Conservation (phyloP, 2,113 vertebrate species). For the Cyanoramphus novaezelandiae region DNA sequence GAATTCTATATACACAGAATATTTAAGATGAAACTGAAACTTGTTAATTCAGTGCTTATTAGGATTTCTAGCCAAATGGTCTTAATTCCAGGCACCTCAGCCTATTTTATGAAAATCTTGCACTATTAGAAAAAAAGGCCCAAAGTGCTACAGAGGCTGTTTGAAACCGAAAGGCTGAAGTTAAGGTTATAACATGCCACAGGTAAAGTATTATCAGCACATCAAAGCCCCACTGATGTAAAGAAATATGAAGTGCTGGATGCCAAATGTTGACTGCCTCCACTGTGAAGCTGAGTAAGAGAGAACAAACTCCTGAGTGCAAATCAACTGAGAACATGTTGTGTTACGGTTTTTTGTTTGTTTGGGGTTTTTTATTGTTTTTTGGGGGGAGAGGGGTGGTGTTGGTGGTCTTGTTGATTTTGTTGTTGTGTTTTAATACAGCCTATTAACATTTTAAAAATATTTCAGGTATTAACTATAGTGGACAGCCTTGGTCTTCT, state of each 20-base stretch:
- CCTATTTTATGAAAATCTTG: neutral
- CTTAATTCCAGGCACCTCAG: neutral
- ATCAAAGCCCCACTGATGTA: constrained; percentile 39
- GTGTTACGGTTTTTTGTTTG: too few relatives aligned
- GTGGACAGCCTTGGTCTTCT: neutral
- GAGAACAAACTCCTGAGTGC: neutral
- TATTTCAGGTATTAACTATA: neutral
- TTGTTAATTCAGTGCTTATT: neutral
- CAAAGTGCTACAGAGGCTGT: neutral
- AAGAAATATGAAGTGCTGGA: constrained; percentile 3
- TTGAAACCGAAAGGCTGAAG: constrained; percentile 14
- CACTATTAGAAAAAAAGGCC: neutral
- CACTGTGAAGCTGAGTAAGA: neutral
- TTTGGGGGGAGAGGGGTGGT: too few relatives aligned
- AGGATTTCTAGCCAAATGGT: neutral
- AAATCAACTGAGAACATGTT: neutral
- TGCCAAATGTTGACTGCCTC: constrained; percentile 4
- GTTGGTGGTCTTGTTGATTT: too few relatives aligned
- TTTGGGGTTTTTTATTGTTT: neutral
- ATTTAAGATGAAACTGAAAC: neutral
- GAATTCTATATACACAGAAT: neutral
- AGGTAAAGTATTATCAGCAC: constrained; percentile 51
- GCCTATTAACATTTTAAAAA: neutral
- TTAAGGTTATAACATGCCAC: constrained; percentile 1
- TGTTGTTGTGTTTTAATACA: neutral